These are phyloP conservation scores for Vireo griseus DNA, from an alignment of 2,797 vertebrate genomes.

Conservation along the genomic window DNA sequence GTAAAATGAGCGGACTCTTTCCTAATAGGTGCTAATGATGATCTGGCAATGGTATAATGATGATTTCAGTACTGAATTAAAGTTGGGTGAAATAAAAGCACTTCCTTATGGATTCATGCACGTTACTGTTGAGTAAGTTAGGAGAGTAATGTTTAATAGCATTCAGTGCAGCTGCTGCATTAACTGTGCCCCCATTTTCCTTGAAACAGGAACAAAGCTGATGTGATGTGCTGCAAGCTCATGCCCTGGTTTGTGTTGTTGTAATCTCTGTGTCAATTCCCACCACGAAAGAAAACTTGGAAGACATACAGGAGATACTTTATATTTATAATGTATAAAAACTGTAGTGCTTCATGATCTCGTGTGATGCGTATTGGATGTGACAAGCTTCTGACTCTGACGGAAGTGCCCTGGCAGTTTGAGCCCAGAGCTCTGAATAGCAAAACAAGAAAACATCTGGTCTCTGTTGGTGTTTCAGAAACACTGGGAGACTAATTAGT, in stretches of 20 bases:
- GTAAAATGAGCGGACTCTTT: neutral
- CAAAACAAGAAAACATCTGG: constrained; percentile 37
- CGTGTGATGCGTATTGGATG: neutral
- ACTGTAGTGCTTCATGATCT: neutral
- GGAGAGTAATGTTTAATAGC: neutral
- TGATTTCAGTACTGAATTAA: neutral
- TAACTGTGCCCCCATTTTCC: neutral
- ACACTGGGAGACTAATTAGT: neutral
- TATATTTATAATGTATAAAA: neutral
- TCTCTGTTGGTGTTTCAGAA: constrained; percentile 13
- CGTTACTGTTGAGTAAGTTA: neutral
- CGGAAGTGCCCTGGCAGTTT: neutral
- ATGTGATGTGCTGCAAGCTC: neutral
- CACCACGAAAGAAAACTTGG: neutral
- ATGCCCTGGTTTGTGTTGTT: neutral
- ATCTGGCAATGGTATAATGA: neutral
- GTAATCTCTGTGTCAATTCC: neutral
- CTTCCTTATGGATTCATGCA: neutral
- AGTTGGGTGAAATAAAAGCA: neutral
- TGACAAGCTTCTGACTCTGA: neutral
- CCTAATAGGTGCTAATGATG: neutral
- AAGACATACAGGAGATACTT: neutral
- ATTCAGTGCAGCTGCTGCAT: neutral
- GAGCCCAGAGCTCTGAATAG: neutral
- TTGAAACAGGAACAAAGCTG: neutral